A percentile compares a stretch with the other conserved stretches of the same genome.
Evolutionary conservation across 2,113 vertebrate species (phyloP).

Genomic region (Lycaon pictus): DNA sequence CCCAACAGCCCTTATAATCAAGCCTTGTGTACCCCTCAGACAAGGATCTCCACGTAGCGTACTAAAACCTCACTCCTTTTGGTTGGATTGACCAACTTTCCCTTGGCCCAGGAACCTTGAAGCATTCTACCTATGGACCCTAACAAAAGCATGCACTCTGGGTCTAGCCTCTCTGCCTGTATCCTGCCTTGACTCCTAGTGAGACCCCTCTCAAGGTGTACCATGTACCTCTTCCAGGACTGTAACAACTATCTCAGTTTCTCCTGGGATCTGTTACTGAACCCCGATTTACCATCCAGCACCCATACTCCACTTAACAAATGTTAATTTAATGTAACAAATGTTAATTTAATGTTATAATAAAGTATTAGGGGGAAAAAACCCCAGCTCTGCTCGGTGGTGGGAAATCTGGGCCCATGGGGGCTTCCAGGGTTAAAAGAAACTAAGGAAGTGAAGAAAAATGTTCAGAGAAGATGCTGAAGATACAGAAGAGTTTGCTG

Average conservation of each 20-base stretch:
- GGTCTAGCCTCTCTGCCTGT: neutral
- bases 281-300: neutral
- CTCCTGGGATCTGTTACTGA: neutral
- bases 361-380: neutral
- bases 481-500: neutral
- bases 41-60: neutral
- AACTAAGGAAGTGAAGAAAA: neutral
- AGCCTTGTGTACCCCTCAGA: neutral
- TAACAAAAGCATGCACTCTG: neutral
- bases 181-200: neutral
- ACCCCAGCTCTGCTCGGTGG: too few species aligned
- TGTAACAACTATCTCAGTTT: neutral
- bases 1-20: neutral
- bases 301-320: neutral
- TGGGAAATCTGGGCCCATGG: neutral
- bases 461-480: neutral
- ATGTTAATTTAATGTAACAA: neutral
- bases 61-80: neutral
- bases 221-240: neutral
- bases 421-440: neutral
- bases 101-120: neutral
- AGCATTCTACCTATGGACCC: neutral
- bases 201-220: neutral
- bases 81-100: neutral
- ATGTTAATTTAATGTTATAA: neutral